Conservation (phyloP, 2,797 vertebrate species). For the Chromobotia macracanthus region DNA sequence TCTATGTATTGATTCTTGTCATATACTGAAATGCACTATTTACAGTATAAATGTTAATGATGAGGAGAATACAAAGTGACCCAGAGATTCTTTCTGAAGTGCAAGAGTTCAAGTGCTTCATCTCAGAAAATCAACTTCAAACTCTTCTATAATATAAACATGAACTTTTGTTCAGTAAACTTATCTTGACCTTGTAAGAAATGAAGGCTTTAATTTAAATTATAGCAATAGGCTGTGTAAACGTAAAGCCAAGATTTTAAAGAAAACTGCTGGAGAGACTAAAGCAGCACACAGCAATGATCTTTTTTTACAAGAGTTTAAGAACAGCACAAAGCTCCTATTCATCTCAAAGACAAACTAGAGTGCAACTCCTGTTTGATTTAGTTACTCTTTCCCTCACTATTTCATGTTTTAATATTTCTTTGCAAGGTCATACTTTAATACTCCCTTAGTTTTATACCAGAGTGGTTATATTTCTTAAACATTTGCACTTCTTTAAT, state of each 20-base stretch:
- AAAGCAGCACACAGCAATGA: slow-evolving; percentile 76
- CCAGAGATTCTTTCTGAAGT: not conserved
- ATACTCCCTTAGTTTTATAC: slow-evolving; percentile 64
- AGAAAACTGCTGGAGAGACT: slow-evolving; percentile 64
- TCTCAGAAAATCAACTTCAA: slow-evolving; percentile 3
- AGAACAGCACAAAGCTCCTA: slow-evolving; percentile 60
- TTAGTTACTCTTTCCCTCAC: slow-evolving; percentile 67
- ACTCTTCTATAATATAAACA: slow-evolving; percentile 8
- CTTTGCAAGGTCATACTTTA: slow-evolving; percentile 69
- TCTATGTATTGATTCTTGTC: slow-evolving; percentile 5
- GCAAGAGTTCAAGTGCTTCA: not conserved
- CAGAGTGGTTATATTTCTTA: slow-evolving; percentile 67
- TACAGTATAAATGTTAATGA: not conserved
- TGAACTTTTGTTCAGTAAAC: slow-evolving; percentile 9
- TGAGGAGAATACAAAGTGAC: slow-evolving; percentile 12
- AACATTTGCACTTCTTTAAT: slow-evolving; percentile 79
- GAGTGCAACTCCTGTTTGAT: slow-evolving; percentile 61
- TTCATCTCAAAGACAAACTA: slow-evolving; percentile 60
- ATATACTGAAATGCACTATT: not conserved
- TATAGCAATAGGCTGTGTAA: slow-evolving; percentile 2
- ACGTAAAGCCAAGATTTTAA: not conserved
- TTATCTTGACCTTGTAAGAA: slow-evolving; percentile 31
- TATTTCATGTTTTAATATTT: slow-evolving; percentile 70
- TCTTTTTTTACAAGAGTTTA: slow-evolving; percentile 62
- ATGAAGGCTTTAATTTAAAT: slow-evolving; percentile 10